A percentile compares a stretch with the other conserved stretches of the same genome.
Evolutionary conservation across 1,140 invertebrate species (phyloP).

Genomic region (Drosophila melanica): DNA sequence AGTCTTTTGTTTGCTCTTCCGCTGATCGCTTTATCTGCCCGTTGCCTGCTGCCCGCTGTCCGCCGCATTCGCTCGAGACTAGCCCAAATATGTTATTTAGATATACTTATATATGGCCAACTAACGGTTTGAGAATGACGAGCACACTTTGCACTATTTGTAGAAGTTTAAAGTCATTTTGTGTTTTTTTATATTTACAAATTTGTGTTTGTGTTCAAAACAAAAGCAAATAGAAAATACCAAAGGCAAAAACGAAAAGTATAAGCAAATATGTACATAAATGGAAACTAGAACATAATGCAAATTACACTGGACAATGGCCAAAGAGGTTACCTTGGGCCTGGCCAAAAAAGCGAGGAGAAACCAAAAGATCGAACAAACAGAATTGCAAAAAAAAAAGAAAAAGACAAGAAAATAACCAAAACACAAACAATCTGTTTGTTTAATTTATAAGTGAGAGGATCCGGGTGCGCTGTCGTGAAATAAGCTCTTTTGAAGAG

Average conservation of each 20-base stretch:
- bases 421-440: conserved; percentile 7
- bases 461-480: neutral
- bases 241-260: conserved; percentile 32
- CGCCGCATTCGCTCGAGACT: conserved; percentile 9
- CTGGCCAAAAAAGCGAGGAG: conserved; percentile 12
- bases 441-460: conserved; percentile 9
- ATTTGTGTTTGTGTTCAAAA: conserved; percentile 20
- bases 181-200: conserved; percentile 14
- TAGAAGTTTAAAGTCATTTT: conserved; percentile 38
- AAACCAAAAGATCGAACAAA: conserved; percentile 33
- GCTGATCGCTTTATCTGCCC: conserved; percentile 31
- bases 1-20: conserved; percentile 71
- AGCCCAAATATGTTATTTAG: conserved; percentile 56
- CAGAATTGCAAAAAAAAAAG: conserved; percentile 23
- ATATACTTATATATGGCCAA: conserved; percentile 40
- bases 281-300: conserved; percentile 61
- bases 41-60: neutral
- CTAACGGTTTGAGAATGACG: conserved; percentile 64
- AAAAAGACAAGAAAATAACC: conserved; percentile 14
- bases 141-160: conserved; percentile 58
- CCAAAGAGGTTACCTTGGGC: conserved; percentile 37
- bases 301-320: conserved; percentile 58
- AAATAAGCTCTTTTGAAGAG: neutral
- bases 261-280: conserved; percentile 49
- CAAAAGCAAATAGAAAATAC: conserved; percentile 65